A percentile compares a stretch with the other conserved stretches of the same genome.
phyloP scores from a whole-genome alignment of 2,113 vertebrate genomes.

The Pelobates fuscus region DNA sequence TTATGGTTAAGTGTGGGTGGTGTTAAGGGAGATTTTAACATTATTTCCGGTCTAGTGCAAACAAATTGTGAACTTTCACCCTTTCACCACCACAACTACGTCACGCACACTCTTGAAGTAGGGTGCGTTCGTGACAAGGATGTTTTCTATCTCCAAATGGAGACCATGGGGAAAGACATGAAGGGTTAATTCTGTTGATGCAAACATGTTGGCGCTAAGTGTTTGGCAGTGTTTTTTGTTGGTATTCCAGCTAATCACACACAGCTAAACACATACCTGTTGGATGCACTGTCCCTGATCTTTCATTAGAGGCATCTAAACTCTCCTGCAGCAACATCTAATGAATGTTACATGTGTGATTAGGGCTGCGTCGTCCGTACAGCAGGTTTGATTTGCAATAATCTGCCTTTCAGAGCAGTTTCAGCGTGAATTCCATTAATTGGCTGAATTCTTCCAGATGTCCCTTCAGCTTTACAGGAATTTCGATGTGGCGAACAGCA shows the following conservation, averaged over 20 bases:
- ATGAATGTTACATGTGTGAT: conserved; percentile 85
- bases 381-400: conserved; percentile 84
- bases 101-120: no score
- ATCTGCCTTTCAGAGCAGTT: conserved; percentile 81
- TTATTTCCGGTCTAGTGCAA: no score
- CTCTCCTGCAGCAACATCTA: conserved; percentile 77
- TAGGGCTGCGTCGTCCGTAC: conserved; percentile 83
- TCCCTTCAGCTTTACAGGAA: conserved; percentile 84
- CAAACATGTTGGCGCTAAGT: conserved; percentile 70
- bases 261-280: conserved; percentile 78
- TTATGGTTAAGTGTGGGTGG: no score
- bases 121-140: no score
- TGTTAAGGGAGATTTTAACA: no score
- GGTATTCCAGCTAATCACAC: conserved; percentile 80
- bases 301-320: conserved; percentile 85
- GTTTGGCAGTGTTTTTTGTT: conserved; percentile 77
- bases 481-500: conserved; percentile 81
- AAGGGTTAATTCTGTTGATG: conserved; percentile 23
- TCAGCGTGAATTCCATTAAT: conserved; percentile 81
- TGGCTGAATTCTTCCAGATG: conserved; percentile 86
- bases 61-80: no score
- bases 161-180: neutral
- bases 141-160: neutral
- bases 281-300: conserved; percentile 84
- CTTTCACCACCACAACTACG: no score